phyloP scores from a whole-genome alignment of 2,797 vertebrate genomes.

The Artibeus jamaicensis region DNA sequence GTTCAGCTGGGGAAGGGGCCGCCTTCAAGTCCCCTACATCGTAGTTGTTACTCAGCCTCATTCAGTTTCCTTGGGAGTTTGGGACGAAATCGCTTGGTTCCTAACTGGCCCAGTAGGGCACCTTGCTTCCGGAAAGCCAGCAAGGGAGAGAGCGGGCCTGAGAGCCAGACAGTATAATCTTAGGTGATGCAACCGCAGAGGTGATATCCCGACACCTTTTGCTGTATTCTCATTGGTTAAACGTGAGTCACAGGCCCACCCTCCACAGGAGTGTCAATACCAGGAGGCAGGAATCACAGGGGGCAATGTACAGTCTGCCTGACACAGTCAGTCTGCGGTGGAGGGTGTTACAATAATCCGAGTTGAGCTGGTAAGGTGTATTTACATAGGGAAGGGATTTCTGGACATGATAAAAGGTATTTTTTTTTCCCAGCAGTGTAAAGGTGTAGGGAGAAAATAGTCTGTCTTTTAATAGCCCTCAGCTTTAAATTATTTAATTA shows the following conservation, averaged over 20 bases:
- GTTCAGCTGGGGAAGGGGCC: background rate
- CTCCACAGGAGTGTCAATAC: background rate
- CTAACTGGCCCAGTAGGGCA: too few species aligned
- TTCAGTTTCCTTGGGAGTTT: background rate
- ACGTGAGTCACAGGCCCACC: background rate
- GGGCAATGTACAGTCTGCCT: background rate
- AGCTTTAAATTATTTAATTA: background rate
- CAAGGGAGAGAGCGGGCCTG: background rate
- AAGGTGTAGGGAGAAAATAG: background rate
- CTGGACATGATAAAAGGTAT: background rate
- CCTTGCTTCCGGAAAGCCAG: background rate
- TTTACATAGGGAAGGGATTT: background rate
- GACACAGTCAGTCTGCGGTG: background rate
- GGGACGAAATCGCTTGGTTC: background rate
- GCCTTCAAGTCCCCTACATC: background rate
- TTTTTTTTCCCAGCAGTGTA: background rate
- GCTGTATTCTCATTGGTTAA: background rate
- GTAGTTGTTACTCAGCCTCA: background rate
- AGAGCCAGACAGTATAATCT: background rate
- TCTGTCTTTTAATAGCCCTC: background rate
- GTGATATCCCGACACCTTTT: background rate
- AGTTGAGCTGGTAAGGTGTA: background rate
- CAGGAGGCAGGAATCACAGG: background rate
- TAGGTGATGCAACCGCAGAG: too few species aligned
- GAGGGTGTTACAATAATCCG: background rate